Percentiles rank a stretch among this genome's conserved stretches.
Conservation (phyloP, 92 coral and sea anemone species). For the Plumapathes pennacea region DNA sequence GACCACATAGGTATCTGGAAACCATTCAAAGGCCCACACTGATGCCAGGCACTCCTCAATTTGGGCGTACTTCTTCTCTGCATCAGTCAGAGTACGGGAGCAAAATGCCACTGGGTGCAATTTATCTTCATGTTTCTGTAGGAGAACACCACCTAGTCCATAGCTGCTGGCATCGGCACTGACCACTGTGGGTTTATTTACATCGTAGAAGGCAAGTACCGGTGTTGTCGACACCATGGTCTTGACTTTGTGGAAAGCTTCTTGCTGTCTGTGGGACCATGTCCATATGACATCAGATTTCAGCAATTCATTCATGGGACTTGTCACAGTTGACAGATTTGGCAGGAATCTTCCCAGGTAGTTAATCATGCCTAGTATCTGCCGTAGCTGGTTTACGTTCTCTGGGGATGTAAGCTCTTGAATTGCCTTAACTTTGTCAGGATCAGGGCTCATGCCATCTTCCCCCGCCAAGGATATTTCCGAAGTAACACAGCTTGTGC, state of each 20-base stretch:
- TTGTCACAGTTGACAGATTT: no score
- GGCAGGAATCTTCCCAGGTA: no score
- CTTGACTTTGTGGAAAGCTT: not conserved
- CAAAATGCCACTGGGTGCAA: constrained; percentile 25
- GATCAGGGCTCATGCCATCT: no score
- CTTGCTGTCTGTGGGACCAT: not conserved
- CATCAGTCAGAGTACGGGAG: constrained; percentile 15
- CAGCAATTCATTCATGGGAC: not conserved
- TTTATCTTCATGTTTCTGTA: constrained; percentile 20
- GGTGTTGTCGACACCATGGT: not conserved
- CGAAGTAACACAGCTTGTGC: no score
- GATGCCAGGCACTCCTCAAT: constrained; percentile 50
- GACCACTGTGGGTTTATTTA: no score
- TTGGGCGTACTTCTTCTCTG: constrained; percentile 35
- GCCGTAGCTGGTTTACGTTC: no score
- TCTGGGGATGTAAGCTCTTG: no score
- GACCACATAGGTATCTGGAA: constrained; percentile 49
- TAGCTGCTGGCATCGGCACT: constrained; percentile 45
- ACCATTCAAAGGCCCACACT: constrained; percentile 64
- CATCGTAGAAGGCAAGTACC: not conserved
- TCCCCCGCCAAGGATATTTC: no score
- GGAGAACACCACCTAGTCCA: constrained; percentile 41
- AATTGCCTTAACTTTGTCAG: no score
- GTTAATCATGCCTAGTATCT: no score
- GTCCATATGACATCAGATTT: not conserved